A percentile compares a stretch with the other conserved stretches of the same genome.
phyloP scores from a whole-genome alignment of 2,113 vertebrate genomes.

The Anser cygnoides region DNA sequence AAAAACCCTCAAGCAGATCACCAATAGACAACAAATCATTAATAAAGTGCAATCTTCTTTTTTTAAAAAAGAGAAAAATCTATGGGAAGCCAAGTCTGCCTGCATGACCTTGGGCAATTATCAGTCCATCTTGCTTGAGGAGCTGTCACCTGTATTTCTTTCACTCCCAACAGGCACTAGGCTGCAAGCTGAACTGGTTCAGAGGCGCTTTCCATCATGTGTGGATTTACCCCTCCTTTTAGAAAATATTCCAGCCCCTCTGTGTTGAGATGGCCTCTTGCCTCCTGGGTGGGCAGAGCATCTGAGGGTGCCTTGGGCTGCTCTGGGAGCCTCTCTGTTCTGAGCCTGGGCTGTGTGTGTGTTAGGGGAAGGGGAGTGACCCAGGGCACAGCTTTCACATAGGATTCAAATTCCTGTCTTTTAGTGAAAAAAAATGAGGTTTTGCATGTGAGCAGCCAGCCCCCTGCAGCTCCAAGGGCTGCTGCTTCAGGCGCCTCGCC shows the following conservation, averaged over 20 bases:
- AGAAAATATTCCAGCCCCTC: not conserved
- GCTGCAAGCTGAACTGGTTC: not conserved
- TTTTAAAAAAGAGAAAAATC: not conserved
- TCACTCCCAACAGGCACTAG: not conserved
- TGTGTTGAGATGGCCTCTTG: not conserved
- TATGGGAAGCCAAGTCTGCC: not conserved
- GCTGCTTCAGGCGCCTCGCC: not conserved
- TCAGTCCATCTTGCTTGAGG: not conserved
- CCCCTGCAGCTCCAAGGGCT: not conserved
- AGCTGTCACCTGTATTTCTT: not conserved
- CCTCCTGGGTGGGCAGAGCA: not conserved
- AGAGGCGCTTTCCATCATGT: not conserved
- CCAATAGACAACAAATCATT: not conserved
- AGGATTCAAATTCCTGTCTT: not conserved
- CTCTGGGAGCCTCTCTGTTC: not conserved
- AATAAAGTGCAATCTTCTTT: not conserved
- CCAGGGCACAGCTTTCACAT: not conserved
- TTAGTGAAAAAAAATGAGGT: not conserved
- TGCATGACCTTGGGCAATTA: not conserved
- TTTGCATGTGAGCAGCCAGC: not conserved
- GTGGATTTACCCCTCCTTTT: not conserved
- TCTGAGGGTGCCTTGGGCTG: not conserved
- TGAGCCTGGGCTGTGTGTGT: not conserved
- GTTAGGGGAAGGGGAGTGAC: fast-evolving
- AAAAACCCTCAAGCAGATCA: not conserved